Evolutionary conservation across 2,888 invertebrate genomes (phyloP).

Genomic region (Drosophila nr. medialis): DNA sequence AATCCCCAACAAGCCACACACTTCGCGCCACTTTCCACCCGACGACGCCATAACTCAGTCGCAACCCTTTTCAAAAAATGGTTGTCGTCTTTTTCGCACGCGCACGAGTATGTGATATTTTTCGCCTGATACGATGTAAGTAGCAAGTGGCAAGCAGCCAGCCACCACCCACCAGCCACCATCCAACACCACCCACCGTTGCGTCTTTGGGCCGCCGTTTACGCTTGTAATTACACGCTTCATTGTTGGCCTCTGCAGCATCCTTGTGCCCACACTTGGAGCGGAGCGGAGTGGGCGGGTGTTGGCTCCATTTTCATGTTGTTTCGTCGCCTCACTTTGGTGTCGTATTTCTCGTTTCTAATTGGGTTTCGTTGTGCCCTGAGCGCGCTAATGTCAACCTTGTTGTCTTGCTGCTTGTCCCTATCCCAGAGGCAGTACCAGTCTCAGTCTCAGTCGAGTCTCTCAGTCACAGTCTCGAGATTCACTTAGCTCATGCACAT

Average conservation of each 20-base stretch:
- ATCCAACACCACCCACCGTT: constrained; percentile 50
- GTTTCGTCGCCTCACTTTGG: constrained; percentile 81
- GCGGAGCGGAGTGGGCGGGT: constrained; percentile 1
- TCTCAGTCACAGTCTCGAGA: constrained; percentile 43
- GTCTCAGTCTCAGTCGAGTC: constrained; percentile 15
- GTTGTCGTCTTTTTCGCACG: constrained; percentile 61
- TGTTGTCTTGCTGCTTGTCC: constrained; percentile 52
- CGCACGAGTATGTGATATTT: constrained; percentile 63
- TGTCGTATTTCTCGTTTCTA: constrained; percentile 81
- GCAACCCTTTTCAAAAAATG: constrained; percentile 78
- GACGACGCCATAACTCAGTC: constrained; percentile 58
- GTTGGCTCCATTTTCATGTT: constrained; percentile 74
- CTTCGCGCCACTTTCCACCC: constrained; percentile 3
- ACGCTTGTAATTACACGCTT: constrained; percentile 85
- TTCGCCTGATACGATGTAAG: constrained; percentile 39
- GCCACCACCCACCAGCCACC: constrained; percentile 1
- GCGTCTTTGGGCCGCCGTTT: constrained; percentile 67
- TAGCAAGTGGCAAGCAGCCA: constrained; percentile 16
- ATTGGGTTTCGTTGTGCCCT: constrained; percentile 79
- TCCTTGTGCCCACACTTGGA: constrained; percentile 28
- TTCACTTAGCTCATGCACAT: constrained; percentile 81
- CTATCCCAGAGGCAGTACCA: background rate
- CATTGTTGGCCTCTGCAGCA: constrained; percentile 80
- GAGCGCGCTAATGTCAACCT: constrained; percentile 79
- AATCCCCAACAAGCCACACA: background rate